Evolutionary conservation across 2,113 vertebrate genomes (phyloP).

Genomic region (Kryptolebias marmoratus): DNA sequence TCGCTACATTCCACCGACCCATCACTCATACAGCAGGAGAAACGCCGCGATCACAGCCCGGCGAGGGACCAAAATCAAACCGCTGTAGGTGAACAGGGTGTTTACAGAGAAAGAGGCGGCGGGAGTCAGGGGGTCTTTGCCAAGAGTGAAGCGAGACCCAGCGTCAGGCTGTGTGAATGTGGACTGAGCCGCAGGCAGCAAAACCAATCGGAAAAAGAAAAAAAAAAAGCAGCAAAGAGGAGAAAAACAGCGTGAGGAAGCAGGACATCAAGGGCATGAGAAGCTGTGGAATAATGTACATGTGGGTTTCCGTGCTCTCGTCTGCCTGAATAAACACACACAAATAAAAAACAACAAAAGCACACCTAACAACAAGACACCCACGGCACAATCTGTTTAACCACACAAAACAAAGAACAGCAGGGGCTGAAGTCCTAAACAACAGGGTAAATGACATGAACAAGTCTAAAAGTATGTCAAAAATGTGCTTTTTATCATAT

Average conservation of each 20-base stretch:
- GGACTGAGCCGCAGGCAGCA: conserved; percentile 35
- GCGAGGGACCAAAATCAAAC: not conserved
- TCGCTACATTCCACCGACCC: conserved; percentile 54
- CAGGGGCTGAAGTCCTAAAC: not conserved
- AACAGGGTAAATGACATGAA: not conserved
- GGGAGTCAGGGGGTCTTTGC: conserved; percentile 12
- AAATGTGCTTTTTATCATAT: no score
- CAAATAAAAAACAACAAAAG: conserved; percentile 19
- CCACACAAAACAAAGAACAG: conserved; percentile 23
- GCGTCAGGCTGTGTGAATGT: conserved; percentile 64
- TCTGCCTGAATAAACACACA: conserved; percentile 12
- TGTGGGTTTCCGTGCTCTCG: conserved; percentile 24
- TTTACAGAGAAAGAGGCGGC: conserved; percentile 6
- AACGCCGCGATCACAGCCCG: not conserved
- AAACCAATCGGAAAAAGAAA: conserved; percentile 29
- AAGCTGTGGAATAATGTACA: conserved; percentile 24
- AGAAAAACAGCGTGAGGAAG: conserved; percentile 18
- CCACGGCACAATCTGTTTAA: conserved; percentile 6
- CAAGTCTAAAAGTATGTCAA: not conserved
- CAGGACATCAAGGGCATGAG: conserved; percentile 9
- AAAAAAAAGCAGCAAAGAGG: not conserved
- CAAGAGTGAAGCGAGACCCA: conserved; percentile 58
- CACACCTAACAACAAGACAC: conserved; percentile 45
- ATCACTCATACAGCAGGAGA: conserved; percentile 12
- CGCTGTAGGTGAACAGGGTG: not conserved